A percentile compares a stretch with the other conserved stretches of the same genome.
phyloP scores from a whole-genome alignment of 1,140 invertebrate genomes.

The Eurosta solidaginis region DNA sequence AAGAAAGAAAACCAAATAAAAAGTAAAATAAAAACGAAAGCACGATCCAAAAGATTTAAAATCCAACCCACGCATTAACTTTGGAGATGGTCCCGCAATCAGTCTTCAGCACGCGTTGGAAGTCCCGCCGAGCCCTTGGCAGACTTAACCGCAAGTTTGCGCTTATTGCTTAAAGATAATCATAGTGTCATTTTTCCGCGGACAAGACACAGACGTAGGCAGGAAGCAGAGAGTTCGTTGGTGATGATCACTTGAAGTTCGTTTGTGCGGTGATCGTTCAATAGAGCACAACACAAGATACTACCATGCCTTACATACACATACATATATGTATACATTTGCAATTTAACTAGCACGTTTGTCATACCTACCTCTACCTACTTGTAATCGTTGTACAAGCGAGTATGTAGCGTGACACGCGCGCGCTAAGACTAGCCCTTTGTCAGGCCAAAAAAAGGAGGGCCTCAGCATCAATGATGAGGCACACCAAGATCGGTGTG shows the following conservation, averaged over 20 bases:
- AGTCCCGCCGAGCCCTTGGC: conserved; percentile 19
- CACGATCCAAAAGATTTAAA: conserved; percentile 26
- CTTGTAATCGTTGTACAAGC: neutral
- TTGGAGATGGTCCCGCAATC: conserved; percentile 20
- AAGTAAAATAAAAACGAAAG: neutral
- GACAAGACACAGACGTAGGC: conserved; percentile 22
- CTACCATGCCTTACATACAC: neutral
- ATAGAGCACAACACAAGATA: conserved; percentile 6
- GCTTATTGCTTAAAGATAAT: conserved; percentile 8
- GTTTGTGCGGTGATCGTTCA: conserved; percentile 19
- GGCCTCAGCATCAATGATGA: conserved; percentile 27
- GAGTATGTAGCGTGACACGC: conserved; percentile 21
- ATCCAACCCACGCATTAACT: conserved; percentile 16
- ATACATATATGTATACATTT: neutral
- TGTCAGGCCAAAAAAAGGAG: conserved; percentile 27
- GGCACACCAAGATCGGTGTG: conserved; percentile 23
- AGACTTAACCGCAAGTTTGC: neutral
- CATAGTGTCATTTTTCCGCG: conserved; percentile 17
- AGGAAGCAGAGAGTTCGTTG: conserved; percentile 4
- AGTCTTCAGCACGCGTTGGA: conserved; percentile 24
- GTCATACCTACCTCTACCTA: conserved; percentile 15
- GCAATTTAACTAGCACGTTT: conserved; percentile 17
- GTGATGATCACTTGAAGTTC: conserved; percentile 23
- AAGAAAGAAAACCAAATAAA: neutral
- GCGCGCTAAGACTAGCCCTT: conserved; percentile 23